phyloP scores from a whole-genome alignment of 1,140 invertebrate species.

The Liolophura sinensis region DNA sequence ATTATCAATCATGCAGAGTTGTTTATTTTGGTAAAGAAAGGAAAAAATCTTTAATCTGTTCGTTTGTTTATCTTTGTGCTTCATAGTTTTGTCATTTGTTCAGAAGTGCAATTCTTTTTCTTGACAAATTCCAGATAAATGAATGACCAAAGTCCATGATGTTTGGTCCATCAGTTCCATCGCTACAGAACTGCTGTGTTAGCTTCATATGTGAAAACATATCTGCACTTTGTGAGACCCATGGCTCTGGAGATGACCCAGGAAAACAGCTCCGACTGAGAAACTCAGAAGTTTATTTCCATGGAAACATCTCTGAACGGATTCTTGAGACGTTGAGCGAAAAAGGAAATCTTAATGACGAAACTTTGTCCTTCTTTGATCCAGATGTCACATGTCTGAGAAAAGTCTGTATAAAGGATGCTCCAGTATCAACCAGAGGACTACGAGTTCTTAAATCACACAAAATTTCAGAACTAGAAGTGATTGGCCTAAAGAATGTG shows the following conservation, averaged over 20 bases:
- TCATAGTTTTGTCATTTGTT: too few relatives aligned
- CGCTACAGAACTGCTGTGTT: slow-evolving; percentile 70
- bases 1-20: too few relatives aligned
- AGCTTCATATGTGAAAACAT: slow-evolving; percentile 74
- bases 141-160: too few relatives aligned
- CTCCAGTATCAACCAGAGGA: slow-evolving; percentile 67
- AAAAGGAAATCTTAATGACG: slow-evolving; percentile 69
- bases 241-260: slow-evolving; percentile 23
- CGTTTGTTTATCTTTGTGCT: too few relatives aligned
- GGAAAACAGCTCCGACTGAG: slow-evolving; percentile 64
- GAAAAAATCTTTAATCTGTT: too few relatives aligned
- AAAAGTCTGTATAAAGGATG: slow-evolving; percentile 58
- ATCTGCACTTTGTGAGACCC: slow-evolving; percentile 63
- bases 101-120: too few relatives aligned
- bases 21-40: too few relatives aligned
- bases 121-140: too few relatives aligned
- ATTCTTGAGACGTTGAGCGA: slow-evolving; percentile 68
- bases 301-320: slow-evolving; percentile 70
- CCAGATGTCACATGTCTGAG: slow-evolving; percentile 68
- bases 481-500: slow-evolving; percentile 65
- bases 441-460: slow-evolving; percentile 70
- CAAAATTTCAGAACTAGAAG: slow-evolving; percentile 67
- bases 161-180: too few relatives aligned
- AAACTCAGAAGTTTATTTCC: slow-evolving; percentile 70
- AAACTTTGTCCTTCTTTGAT: slow-evolving; percentile 70